A percentile compares a stretch with the other conserved stretches of the same genome.
phyloP scores from a whole-genome alignment of 2,888 invertebrate genomes.

The Tetragnatha montana region DNA sequence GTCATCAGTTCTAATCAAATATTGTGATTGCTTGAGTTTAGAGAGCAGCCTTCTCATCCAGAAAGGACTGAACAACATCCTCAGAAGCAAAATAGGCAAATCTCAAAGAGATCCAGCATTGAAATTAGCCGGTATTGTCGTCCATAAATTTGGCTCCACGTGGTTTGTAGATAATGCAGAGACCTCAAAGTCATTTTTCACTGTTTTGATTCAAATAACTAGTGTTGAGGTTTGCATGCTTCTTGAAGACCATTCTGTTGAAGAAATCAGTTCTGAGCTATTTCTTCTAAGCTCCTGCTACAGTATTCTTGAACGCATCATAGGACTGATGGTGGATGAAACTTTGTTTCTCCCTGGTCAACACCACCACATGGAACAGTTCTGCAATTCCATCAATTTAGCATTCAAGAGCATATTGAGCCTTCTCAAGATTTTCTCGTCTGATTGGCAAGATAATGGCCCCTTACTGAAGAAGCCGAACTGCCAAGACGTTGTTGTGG shows the following conservation, averaged over 20 bases:
- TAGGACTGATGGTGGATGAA: conserved; percentile 74
- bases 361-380: conserved; percentile 23
- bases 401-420: conserved; percentile 61
- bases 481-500: conserved; percentile 83
- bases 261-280: conserved; percentile 78
- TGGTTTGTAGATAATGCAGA: conserved; percentile 82
- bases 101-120: conserved; percentile 92
- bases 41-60: conserved; percentile 78
- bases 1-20: conserved; percentile 51
- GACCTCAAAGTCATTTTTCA: conserved; percentile 86
- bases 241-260: conserved; percentile 87
- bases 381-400: conserved; percentile 55
- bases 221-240: conserved; percentile 96
- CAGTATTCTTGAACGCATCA: conserved; percentile 75
- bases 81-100: conserved; percentile 90
- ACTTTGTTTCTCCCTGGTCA: conserved; percentile 71
- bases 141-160: conserved; percentile 88
- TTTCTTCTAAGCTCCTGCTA: conserved; percentile 75
- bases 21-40: conserved; percentile 35
- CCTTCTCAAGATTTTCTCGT: conserved; percentile 47
- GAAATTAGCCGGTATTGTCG: conserved; percentile 86
- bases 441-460: conserved; percentile 35
- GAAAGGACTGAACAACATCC: conserved; percentile 88
- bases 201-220: conserved; percentile 88
- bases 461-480: neutral